These are phyloP conservation scores for Micrasema minimum DNA, from an alignment of 1,140 invertebrate genomes.

Conservation along the genomic window DNA sequence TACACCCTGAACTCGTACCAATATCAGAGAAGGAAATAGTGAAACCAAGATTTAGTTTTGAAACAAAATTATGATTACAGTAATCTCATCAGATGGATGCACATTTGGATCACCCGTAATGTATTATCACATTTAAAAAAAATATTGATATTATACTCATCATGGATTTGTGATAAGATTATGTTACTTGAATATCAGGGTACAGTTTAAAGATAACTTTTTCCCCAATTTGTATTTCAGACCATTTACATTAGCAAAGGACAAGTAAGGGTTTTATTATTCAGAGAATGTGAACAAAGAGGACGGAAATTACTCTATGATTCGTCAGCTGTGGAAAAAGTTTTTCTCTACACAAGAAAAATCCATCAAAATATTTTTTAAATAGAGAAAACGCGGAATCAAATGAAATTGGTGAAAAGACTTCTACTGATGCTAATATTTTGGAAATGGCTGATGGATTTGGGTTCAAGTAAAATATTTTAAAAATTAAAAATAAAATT, in stretches of 20 bases:
- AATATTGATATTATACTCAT: no score
- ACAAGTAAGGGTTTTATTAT: slow-evolving; percentile 82
- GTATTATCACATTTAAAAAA: no score
- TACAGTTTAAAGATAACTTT: no score
- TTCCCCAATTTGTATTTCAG: slow-evolving; percentile 54
- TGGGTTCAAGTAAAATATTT: slow-evolving; percentile 68
- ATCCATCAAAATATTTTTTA: slow-evolving; percentile 19
- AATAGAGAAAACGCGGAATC: not conserved
- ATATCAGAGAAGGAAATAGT: no score
- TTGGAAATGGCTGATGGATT: slow-evolving; percentile 68
- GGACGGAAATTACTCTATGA: slow-evolving; percentile 87
- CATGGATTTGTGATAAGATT: no score
- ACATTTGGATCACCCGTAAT: no score
- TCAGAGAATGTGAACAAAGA: slow-evolving; percentile 84
- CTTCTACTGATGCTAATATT: slow-evolving; percentile 52
- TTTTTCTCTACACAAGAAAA: slow-evolving; percentile 54
- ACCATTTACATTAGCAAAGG: slow-evolving; percentile 68
- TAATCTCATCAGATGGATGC: no score
- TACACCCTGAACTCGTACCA: no score
- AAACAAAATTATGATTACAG: no score
- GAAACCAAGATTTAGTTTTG: no score
- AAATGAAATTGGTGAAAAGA: slow-evolving; percentile 20
- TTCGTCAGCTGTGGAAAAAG: slow-evolving; percentile 76
- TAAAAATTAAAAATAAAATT: no score
- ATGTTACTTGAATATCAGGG: not conserved